Conservation (phyloP, 2,797 vertebrate species). For the Prionace glauca region DNA sequence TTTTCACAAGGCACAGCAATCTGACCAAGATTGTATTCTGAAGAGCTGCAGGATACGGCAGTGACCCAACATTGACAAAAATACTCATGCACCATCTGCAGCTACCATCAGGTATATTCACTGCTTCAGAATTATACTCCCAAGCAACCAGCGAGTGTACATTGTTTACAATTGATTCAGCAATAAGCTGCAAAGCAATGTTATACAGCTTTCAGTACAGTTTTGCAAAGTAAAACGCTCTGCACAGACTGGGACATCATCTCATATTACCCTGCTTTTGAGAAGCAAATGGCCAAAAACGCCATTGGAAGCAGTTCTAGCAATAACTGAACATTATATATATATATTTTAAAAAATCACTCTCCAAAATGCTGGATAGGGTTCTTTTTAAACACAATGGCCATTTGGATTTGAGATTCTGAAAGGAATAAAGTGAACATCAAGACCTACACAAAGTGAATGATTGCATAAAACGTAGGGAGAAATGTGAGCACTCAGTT, state of each 20-base stretch:
- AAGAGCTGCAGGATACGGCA: background rate
- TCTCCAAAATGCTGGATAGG: background rate
- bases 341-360: background rate
- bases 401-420: background rate
- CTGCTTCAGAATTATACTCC: background rate
- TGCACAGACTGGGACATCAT: background rate
- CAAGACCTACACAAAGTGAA: background rate
- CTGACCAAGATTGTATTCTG: background rate
- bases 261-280: background rate
- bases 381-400: background rate
- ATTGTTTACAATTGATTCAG: background rate
- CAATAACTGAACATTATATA: background rate
- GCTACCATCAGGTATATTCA: background rate
- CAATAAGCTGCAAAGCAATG: background rate
- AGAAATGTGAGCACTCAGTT: constrained; percentile 42
- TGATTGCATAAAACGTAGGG: constrained; percentile 60
- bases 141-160: background rate
- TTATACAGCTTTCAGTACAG: background rate
- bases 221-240: background rate
- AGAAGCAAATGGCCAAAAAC: background rate
- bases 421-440: background rate
- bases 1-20: background rate
- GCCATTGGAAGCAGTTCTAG: background rate
- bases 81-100: background rate
- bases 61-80: background rate